Conservation (phyloP, 2,113 vertebrate genomes). For the Maccullochella peelii region DNA sequence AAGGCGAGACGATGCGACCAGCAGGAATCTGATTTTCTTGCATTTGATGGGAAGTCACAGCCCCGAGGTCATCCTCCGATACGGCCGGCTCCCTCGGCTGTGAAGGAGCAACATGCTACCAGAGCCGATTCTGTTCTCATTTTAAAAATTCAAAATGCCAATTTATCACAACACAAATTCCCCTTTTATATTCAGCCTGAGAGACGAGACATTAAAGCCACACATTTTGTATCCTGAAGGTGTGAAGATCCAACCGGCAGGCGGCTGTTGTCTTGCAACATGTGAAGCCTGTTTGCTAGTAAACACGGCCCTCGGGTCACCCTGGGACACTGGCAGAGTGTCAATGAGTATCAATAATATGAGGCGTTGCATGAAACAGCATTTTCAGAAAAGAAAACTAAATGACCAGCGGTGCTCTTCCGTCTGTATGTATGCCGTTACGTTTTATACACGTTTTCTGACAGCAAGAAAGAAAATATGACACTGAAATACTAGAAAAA, state of each 20-base stretch:
- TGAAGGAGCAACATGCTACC: background rate
- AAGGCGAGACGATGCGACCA: background rate
- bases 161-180: conserved; percentile 7
- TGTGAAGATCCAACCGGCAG: background rate
- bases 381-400: background rate
- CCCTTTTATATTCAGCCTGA: background rate
- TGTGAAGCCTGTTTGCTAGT: background rate
- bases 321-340: background rate
- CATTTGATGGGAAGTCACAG: background rate
- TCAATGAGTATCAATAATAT: background rate
- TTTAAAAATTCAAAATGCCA: background rate
- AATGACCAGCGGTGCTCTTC: background rate
- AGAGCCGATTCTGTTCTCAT: conserved; percentile 1
- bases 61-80: conserved; percentile 24
- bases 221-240: background rate
- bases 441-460: too few species aligned
- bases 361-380: too few species aligned
- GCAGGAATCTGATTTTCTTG: conserved; percentile 7
- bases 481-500: too few species aligned
- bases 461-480: too few species aligned
- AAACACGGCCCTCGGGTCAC: background rate
- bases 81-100: background rate
- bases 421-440: too few species aligned
- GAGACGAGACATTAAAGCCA: background rate
- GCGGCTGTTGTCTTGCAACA: background rate